Base-by-base conservation (phyloP, 2,113 vertebrate species). In the Chloropsis hardwickii region DNA sequence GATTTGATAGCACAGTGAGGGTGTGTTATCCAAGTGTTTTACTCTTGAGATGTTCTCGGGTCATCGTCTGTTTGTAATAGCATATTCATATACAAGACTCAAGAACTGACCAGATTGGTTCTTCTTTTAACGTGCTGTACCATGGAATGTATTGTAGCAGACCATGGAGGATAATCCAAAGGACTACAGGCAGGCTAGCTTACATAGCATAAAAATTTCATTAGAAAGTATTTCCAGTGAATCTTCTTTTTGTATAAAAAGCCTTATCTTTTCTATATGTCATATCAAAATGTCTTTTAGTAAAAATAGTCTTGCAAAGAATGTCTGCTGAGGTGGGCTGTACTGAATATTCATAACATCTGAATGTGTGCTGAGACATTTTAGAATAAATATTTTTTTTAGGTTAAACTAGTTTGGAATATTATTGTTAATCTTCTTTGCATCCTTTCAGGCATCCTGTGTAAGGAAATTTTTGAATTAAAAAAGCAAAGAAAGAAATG, bases 131-230 rank as follows among this genome's bases (percentile, higher is more conserved):
- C 8, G 1, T 14, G 24, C 48, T 57, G 4, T 33, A 33, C 9
- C 33, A 61, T 12, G 37, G 67, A 72, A 89, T 25, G 42, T 23
- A 28, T 70, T 73, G 31, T 48, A 81, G 58, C 64, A 86, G 51
- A 35, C 76, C 65, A 45, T 18, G 33, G 71, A 89, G 70, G 62
- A 66, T 85, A 45, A 93, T 33, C 42, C 20, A 71, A 91, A 90
- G n/a, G 58, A 85, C 6, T 27, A 24, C 56, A 67, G 60, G 88
- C 85, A 86, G 81, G 28, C 67, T 58, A 90, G 85, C 87, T 95
- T 92, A 88, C 42, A 40, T 4, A 48, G 67, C 61, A 81, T 92
- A 93, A 95, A 93, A 91, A 90, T 65, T 81, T 93, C 76, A 96
- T 86, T 92, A 93, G 74, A 45, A 81, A 92, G 67, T 71, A 81